phyloP scores from a whole-genome alignment of 2,888 invertebrate species.

The Nebria salina region DNA sequence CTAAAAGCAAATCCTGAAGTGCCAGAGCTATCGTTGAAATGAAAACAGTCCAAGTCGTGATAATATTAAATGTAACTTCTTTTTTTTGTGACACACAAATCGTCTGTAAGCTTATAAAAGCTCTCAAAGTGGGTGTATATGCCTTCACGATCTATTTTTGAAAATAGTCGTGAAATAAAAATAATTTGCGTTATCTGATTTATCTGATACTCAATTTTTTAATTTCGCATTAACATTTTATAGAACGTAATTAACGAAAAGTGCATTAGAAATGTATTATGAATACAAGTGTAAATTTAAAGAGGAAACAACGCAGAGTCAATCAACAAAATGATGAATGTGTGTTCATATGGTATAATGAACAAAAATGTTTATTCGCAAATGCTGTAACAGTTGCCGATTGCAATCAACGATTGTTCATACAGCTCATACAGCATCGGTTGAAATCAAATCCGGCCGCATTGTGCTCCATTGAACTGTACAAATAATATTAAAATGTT shows the following conservation, averaged over 20 bases:
- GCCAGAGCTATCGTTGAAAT: neutral
- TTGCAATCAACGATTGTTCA: neutral
- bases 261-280: too few species aligned
- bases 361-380: neutral
- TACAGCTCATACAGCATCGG: neutral
- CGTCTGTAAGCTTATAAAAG: neutral
- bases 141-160: too few species aligned
- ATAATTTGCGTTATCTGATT: too few species aligned
- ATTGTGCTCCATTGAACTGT: constrained; percentile 4
- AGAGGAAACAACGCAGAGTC: too few species aligned
- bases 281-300: too few species aligned
- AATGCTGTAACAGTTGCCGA: neutral
- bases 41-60: neutral
- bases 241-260: too few species aligned
- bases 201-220: too few species aligned
- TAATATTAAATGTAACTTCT: neutral
- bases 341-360: neutral
- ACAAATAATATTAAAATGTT: constrained; percentile 35
- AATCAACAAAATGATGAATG: neutral
- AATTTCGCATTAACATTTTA: too few species aligned
- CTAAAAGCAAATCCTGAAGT: neutral
- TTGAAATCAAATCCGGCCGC: neutral
- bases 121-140: too few species aligned
- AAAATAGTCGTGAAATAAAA: too few species aligned
- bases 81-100: neutral